Base-by-base conservation (phyloP, 2,888 invertebrate species). In the Eilema depressum region DNA sequence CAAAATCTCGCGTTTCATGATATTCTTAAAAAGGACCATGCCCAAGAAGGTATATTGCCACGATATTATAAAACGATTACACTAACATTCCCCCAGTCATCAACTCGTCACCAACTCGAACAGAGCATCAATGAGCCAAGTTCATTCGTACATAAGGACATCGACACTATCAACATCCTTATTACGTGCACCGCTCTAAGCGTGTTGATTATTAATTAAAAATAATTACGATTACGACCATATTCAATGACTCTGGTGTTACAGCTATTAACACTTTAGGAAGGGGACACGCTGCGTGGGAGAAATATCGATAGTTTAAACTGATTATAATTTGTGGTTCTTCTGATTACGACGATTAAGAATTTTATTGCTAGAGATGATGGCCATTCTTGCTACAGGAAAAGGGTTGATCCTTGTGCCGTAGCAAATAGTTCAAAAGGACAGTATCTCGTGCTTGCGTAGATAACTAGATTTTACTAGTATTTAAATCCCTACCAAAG, bases 231-330 rank as follows among this genome's bases (percentile, higher is more conserved):
- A 95, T 95, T 95, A 95, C 93, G 95, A 94, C 92, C 95, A 91
- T 93, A 94, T 95, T 95, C 95, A 95, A 95, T 95, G 95, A 95
- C 95, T 93, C 90, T 95, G 94, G 95, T 94, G 95, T 95, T 95
- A 93, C 91, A 89, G 92, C 90, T 91, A 93, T 95, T 94, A 95
- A 94, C 92, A 83, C 83, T 85, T 78, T 91, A 91, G 93, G 83
- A 92, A 79, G 87, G 91, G 77, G 85, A 60, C 41, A 57, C 14
- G 28, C 20, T 74, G 41, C 65, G 71, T 66, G 68, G 65, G 74
- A 11, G 20, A 30, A 64, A 10, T 82, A 73, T 85, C 84, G 86
- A 83, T 84, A 71, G 20, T 68, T 60, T 69, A 65, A 57, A 37
- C 33, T 12, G 33, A n/a, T 62, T 12, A 37, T 33, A 33, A 33